phyloP scores from a whole-genome alignment of 2,888 invertebrate genomes.

The Trichopoda pennipes region DNA sequence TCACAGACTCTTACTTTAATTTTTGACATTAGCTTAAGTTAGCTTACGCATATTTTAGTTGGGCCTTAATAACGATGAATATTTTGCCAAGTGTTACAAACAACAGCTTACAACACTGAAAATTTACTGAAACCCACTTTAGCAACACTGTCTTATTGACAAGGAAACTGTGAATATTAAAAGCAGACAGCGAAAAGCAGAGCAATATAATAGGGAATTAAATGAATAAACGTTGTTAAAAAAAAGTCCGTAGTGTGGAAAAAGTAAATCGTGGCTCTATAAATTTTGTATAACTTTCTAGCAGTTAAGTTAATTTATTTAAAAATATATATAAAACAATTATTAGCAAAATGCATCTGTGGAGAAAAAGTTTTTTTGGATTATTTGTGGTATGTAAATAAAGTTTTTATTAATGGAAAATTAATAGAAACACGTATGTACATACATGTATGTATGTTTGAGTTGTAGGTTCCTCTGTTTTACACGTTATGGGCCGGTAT shows the following conservation, averaged over 20 bases:
- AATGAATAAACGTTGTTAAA: slow-evolving; percentile 34
- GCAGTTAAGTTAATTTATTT: slow-evolving; percentile 66
- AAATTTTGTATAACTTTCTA: slow-evolving; percentile 53
- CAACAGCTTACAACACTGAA: slow-evolving; percentile 9
- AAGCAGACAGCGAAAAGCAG: slow-evolving; percentile 10
- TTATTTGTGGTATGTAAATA: slow-evolving; percentile 74
- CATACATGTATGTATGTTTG: slow-evolving; percentile 56
- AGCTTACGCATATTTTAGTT: too few relatives aligned
- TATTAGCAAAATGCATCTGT: slow-evolving; percentile 73
- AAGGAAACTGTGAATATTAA: not conserved
- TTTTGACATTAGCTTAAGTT: too few relatives aligned
- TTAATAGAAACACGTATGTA: slow-evolving; percentile 65
- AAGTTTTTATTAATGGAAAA: slow-evolving; percentile 35
- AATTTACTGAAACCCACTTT: not conserved
- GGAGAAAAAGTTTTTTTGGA: slow-evolving; percentile 73
- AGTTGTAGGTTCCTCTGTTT: slow-evolving; percentile 4
- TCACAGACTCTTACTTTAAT: too few relatives aligned
- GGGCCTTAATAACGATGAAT: too few relatives aligned
- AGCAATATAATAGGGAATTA: not conserved
- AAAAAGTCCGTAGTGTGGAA: slow-evolving; percentile 36
- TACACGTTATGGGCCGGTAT: slow-evolving; percentile 12
- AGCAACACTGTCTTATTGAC: slow-evolving; percentile 37
- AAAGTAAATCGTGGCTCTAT: slow-evolving; percentile 32
- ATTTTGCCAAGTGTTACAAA: too few relatives aligned
- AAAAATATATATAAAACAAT: slow-evolving; percentile 36